Evolutionary conservation across 2,113 vertebrate genomes (phyloP).

Genomic region (Chionodraco myersi): DNA sequence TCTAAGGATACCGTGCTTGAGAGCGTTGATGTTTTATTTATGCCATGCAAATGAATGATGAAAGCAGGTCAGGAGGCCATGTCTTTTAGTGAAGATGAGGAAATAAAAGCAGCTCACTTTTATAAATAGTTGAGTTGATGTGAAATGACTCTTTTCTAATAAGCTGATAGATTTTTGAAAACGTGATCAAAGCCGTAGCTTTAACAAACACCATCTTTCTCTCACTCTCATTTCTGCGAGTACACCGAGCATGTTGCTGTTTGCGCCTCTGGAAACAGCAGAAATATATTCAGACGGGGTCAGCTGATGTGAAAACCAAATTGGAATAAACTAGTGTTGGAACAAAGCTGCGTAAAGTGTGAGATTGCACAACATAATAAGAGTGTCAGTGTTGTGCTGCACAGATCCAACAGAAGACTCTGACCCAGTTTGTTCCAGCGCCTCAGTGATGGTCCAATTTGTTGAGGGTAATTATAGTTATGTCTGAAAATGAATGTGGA

Average conservation of each 20-base stretch:
- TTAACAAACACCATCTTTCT: constrained; percentile 11
- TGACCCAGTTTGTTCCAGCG: constrained; percentile 6
- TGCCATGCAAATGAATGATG: constrained; percentile 15
- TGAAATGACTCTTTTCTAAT: not conserved
- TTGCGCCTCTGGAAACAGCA: constrained; percentile 34
- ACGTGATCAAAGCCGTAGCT: not conserved
- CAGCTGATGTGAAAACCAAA: constrained; percentile 16
- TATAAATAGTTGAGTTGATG: not conserved
- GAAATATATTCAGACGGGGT: constrained; percentile 17
- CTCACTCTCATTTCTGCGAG: constrained; percentile 13
- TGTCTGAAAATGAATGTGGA: constrained; percentile 30
- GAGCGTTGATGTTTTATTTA: constrained; percentile 35
- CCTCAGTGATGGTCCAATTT: constrained; percentile 15
- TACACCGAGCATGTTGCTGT: constrained; percentile 21
- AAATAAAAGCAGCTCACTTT: too few relatives aligned
- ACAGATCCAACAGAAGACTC: constrained; percentile 1
- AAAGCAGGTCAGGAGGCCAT: constrained; percentile 26
- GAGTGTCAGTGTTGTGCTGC: not conserved
- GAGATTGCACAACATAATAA: not conserved
- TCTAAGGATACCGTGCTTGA: not conserved
- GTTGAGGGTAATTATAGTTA: constrained; percentile 13
- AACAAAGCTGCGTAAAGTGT: not conserved
- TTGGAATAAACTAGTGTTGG: constrained; percentile 3
- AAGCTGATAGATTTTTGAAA: constrained; percentile 4
- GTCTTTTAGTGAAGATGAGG: not conserved